A percentile compares a stretch with the other conserved stretches of the same genome.
phyloP scores from a whole-genome alignment of 2,113 vertebrate genomes.

The Myxocyprinus asiaticus region DNA sequence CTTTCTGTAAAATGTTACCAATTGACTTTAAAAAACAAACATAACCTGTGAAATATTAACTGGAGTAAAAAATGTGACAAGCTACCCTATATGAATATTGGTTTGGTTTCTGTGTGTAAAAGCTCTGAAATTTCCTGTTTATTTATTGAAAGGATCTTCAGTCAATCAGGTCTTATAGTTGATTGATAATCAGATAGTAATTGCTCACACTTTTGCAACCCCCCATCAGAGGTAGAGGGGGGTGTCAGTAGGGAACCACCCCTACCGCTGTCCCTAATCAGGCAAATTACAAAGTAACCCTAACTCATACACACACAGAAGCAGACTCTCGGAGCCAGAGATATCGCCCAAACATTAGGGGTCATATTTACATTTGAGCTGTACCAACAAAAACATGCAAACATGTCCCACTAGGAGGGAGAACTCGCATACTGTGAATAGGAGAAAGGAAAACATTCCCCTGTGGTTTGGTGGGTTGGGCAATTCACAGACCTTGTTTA shows the following conservation, averaged over 20 bases:
- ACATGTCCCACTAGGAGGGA: conserved; percentile 58
- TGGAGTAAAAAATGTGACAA: too few relatives aligned
- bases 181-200: conserved; percentile 32
- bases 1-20: too few relatives aligned
- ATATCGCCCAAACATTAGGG: conserved; percentile 55
- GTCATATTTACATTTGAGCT: conserved; percentile 62
- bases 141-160: conserved; percentile 4
- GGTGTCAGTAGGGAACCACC: conserved; percentile 30
- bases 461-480: conserved; percentile 32
- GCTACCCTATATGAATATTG: not conserved
- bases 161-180: conserved; percentile 2
- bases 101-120: not conserved
- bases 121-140: not conserved
- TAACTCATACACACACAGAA: conserved; percentile 47
- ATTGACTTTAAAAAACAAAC: too few relatives aligned
- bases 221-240: conserved; percentile 16
- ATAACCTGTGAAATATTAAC: too few relatives aligned
- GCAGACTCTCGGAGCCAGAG: conserved; percentile 56
- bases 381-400: conserved; percentile 68
- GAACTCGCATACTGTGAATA: conserved; percentile 57
- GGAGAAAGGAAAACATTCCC: conserved; percentile 44
- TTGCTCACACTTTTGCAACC: conserved; percentile 23
- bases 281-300: conserved; percentile 52
- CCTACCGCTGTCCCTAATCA: conserved; percentile 51
- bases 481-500: too few relatives aligned